Percentiles rank a stretch among this genome's conserved stretches.
These are phyloP conservation scores for Erpobdella octoculata DNA, from an alignment of 2,888 invertebrate species.

Conservation along the genomic window DNA sequence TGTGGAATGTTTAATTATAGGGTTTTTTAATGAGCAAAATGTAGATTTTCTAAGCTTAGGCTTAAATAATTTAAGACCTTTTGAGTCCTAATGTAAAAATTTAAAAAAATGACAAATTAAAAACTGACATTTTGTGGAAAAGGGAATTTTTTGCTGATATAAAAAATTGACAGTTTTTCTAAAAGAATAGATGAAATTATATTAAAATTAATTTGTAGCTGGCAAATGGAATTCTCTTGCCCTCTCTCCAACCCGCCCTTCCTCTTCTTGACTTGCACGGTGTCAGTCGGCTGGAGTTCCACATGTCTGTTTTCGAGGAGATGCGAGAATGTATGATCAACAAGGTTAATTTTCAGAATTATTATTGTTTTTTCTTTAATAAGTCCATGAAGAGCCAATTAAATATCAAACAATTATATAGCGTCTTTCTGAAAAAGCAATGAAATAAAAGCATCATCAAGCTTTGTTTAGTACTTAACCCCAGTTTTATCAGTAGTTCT, in stretches of 20 bases:
- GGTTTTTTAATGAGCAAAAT: neutral
- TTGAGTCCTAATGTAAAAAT: neutral
- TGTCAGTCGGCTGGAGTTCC: slow-evolving; percentile 74
- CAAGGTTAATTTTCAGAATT: too few relatives aligned
- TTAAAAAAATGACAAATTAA: neutral
- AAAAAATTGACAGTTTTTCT: too few relatives aligned
- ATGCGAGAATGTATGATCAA: slow-evolving; percentile 45
- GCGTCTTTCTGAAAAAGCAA: too few relatives aligned
- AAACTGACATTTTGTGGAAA: neutral
- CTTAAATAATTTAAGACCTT: too few relatives aligned
- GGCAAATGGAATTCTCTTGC: slow-evolving; percentile 58
- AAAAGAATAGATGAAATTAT: neutral
- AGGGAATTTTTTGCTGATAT: neutral
- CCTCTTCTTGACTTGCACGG: slow-evolving; percentile 89
- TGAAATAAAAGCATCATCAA: too few relatives aligned
- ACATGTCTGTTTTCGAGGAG: slow-evolving; percentile 62
- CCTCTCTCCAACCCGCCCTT: slow-evolving; percentile 85
- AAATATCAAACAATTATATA: too few relatives aligned
- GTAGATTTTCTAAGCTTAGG: too few relatives aligned
- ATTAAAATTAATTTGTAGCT: slow-evolving; percentile 66
- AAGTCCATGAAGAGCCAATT: too few relatives aligned
- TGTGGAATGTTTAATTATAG: neutral
- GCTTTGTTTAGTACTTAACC: too few relatives aligned
- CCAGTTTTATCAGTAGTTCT: too few relatives aligned
- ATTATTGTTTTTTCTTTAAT: too few relatives aligned